phyloP scores from a whole-genome alignment of 2,888 invertebrate genomes.

The Sepioteuthis lessoniana region DNA sequence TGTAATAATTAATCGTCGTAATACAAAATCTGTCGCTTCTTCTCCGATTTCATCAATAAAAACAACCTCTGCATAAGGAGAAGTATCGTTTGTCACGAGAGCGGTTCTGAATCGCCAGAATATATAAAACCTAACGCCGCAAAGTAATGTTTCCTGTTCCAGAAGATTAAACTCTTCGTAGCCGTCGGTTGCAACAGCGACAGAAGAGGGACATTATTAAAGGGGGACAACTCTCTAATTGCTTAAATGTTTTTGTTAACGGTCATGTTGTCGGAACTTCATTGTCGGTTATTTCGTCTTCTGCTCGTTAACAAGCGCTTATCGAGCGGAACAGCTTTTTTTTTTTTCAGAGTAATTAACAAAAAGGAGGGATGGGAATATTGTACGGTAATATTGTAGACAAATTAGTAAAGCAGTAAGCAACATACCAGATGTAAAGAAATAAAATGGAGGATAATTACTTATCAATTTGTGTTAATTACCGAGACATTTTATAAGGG shows the following conservation, averaged over 20 bases:
- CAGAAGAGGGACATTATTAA: background rate
- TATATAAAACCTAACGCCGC: background rate
- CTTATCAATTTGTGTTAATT: background rate
- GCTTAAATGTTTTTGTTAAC: background rate
- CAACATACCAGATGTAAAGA: background rate
- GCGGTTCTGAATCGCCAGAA: background rate
- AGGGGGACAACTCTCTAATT: background rate
- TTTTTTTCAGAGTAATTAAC: background rate
- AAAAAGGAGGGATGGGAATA: background rate
- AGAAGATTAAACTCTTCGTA: background rate
- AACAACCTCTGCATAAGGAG: background rate
- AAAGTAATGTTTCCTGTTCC: conserved; percentile 21
- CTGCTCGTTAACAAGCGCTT: conserved; percentile 17
- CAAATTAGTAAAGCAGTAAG: background rate
- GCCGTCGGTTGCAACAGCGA: background rate
- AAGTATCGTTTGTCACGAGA: conserved; percentile 4
- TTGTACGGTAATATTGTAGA: background rate
- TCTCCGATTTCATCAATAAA: background rate
- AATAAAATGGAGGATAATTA: background rate
- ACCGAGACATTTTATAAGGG: background rate
- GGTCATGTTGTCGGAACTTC: background rate
- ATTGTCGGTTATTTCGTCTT: background rate
- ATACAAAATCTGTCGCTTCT: background rate
- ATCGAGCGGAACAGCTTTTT: conserved; percentile 20
- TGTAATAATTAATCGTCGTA: background rate